These are phyloP conservation scores for Phocoena phocoena DNA, from an alignment of 2,113 vertebrate species.

Conservation along the genomic window DNA sequence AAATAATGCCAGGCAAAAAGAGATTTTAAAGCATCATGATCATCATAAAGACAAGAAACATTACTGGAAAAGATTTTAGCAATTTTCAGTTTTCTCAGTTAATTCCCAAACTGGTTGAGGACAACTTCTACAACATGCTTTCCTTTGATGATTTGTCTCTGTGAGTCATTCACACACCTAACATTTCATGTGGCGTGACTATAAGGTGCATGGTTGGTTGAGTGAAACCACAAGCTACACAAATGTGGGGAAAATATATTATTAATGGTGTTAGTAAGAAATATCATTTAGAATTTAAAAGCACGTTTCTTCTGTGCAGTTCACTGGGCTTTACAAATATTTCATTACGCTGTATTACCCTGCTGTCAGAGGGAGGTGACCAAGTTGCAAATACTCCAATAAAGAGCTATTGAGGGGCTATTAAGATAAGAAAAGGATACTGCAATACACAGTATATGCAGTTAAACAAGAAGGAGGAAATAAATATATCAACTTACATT, in stretches of 20 bases:
- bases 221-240: not conserved
- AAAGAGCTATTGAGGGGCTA: not conserved
- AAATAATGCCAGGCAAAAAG: not conserved
- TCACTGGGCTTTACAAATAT: conserved; percentile 50
- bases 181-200: not conserved
- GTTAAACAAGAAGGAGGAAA: conserved; percentile 28
- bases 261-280: not conserved
- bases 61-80: not conserved
- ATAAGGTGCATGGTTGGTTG: not conserved
- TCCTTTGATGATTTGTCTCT: not conserved
- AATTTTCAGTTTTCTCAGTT: not conserved
- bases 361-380: not conserved
- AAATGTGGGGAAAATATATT: not conserved
- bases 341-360: conserved; percentile 21
- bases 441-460: not conserved
- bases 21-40: not conserved
- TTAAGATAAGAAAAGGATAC: not conserved
- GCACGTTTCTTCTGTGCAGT: not conserved
- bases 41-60: not conserved
- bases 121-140: not conserved
- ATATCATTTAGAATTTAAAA: conserved; percentile 27
- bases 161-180: not conserved
- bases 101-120: not conserved
- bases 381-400: conserved; percentile 9
- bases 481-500: conserved; percentile 37